Evolutionary conservation across 2,113 vertebrate genomes (phyloP), one percentile per base, ranked within the genome.

Genomic region (Poeciliopsis turrubarensis): DNA sequence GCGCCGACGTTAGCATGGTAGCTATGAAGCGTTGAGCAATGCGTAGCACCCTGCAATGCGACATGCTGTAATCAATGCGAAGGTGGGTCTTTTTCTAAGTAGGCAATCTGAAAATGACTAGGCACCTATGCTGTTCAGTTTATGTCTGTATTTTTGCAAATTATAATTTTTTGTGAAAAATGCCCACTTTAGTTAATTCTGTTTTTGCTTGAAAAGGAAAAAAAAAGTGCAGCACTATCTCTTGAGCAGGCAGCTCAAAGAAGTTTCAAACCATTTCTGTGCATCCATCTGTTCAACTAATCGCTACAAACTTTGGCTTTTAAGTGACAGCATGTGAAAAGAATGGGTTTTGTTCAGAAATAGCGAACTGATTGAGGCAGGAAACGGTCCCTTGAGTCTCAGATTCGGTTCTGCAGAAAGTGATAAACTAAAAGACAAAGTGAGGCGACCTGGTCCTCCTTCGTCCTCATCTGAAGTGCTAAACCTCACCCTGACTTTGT

Each of bases 401-500:
- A 72, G 73, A 87, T 81, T 72, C 82, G 78, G 65, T 79, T 68
- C 34, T 14, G 75, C 51, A 69, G 70, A 80, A 88, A 79, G 80
- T 82, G 83, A 81, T 78, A 85, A 89, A 87, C 87, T 85, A 85
- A 89, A 86, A 84, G 86, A 81, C 73, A 63, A 86, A 81, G 88
- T 61, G 66, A 78, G 62, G 83, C 69, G 77, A 89, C 86, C 75
- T 69, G 85, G 76, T 89, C 79, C 77, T 85, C 61, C 77, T 75
- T 82, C 79, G 3, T 91, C 87, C 69, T 90, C 86, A 83, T 90
- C 60, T 80, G 78, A 89, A 87, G 88, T 88, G 90, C 70, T 86
- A 91, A 90, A 90, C 85, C 90, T 91, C 90, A 86, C 87, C 86
- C 89, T 88, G 87, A 90, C 87, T 90, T 85, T 69, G 80, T 80